Percentiles rank a stretch among this genome's conserved stretches.
Conservation (phyloP, 2,113 vertebrate species). For the Grus americana region DNA sequence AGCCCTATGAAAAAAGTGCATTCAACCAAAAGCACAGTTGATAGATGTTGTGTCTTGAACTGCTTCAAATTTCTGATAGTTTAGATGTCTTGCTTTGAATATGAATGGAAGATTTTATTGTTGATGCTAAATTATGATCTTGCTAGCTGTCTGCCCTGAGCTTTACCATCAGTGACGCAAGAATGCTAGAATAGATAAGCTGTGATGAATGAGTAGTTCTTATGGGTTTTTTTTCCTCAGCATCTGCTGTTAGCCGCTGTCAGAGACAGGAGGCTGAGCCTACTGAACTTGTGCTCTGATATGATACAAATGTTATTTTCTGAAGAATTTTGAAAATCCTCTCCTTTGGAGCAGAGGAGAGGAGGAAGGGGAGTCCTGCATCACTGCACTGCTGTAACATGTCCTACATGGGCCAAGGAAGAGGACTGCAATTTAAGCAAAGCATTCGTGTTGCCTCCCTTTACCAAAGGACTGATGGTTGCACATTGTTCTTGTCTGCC, state of each 20-base stretch:
- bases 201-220: constrained; percentile 17
- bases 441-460: background rate
- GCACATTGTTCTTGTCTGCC: background rate
- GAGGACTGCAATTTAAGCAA: background rate
- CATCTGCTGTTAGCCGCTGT: background rate
- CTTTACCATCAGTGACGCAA: background rate
- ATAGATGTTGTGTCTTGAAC: constrained; percentile 8
- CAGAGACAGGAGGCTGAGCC: background rate
- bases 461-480: background rate
- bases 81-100: constrained; percentile 28
- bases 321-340: constrained; percentile 1
- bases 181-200: constrained; percentile 10
- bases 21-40: constrained; percentile 8
- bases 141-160: background rate
- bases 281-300: background rate
- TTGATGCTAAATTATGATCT: constrained; percentile 5
- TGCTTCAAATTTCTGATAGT: background rate
- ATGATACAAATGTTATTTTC: background rate
- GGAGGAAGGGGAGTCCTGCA: background rate
- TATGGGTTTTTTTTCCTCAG: background rate
- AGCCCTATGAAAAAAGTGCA: background rate
- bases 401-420: background rate
- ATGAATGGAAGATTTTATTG: constrained; percentile 8
- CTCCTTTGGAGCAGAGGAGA: background rate
- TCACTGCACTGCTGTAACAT: background rate